Evolutionary conservation across 2,797 vertebrate species (phyloP).

Genomic region (Acridotheres tristis): DNA sequence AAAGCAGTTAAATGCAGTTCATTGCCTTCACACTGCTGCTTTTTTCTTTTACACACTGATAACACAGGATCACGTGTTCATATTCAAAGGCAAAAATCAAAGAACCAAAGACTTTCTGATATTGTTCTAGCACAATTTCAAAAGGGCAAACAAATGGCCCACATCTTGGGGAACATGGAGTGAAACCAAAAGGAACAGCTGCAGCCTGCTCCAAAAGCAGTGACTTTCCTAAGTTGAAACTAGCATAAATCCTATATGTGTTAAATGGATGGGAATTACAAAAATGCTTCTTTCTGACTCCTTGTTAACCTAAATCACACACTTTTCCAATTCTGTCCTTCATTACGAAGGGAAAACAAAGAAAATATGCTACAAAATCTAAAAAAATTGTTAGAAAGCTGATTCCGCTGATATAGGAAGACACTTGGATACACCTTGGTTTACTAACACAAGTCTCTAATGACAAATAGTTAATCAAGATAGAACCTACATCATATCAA

Average conservation of each 20-base stretch:
- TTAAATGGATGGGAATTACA: not conserved
- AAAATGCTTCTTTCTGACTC: not conserved
- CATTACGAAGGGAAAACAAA: not conserved
- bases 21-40: not conserved
- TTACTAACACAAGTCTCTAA: not conserved
- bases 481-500: not conserved
- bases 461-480: not conserved
- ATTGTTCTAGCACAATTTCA: not conserved
- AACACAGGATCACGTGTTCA: not conserved
- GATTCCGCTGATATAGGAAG: not conserved
- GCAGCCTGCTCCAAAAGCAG: not conserved
- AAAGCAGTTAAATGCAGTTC: not conserved
- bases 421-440: not conserved
- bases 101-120: not conserved
- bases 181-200: not conserved
- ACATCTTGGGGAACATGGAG: not conserved
- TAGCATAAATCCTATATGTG: not conserved
- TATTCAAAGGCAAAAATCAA: not conserved
- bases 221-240: not conserved
- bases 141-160: not conserved
- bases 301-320: not conserved
- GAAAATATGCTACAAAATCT: not conserved
- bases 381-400: not conserved
- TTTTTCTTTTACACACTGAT: not conserved
- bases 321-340: not conserved